Evolutionary conservation across 1,140 invertebrate genomes (phyloP).

Genomic region (Zaprionus inermis): DNA sequence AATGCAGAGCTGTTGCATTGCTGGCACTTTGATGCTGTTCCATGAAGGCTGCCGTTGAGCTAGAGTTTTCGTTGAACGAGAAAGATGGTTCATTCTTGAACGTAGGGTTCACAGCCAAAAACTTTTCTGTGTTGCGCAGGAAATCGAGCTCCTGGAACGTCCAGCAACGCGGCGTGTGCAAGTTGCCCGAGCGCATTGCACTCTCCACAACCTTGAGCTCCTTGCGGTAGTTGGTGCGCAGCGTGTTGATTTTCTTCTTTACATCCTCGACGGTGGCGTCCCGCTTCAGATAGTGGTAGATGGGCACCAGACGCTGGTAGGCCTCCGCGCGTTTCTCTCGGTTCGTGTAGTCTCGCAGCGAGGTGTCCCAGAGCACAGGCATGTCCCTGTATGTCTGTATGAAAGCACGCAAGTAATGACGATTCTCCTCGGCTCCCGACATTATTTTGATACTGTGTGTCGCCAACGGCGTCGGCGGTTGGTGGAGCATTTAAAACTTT

Average conservation of each 20-base stretch:
- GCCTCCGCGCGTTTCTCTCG: slow-evolving; percentile 78
- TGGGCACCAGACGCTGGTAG: slow-evolving; percentile 74
- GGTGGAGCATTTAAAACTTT: slow-evolving; percentile 56
- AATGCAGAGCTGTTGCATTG: slow-evolving; percentile 33
- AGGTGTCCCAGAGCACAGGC: slow-evolving; percentile 79
- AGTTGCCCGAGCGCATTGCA: slow-evolving; percentile 60
- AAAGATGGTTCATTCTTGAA: slow-evolving; percentile 69
- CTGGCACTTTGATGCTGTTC: slow-evolving; percentile 45
- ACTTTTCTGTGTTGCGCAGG: slow-evolving; percentile 76
- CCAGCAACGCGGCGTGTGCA: slow-evolving; percentile 78
- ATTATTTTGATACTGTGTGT: slow-evolving; percentile 64
- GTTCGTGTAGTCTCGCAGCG: slow-evolving; percentile 77
- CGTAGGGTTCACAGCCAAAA: slow-evolving; percentile 71
- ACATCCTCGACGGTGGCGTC: slow-evolving; percentile 80
- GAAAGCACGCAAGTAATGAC: slow-evolving; percentile 73
- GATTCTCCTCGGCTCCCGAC: slow-evolving; percentile 78
- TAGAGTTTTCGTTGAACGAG: slow-evolving; percentile 68
- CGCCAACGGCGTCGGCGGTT: slow-evolving; percentile 47
- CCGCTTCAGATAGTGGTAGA: slow-evolving; percentile 75
- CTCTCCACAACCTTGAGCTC: slow-evolving; percentile 77
- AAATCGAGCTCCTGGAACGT: slow-evolving; percentile 80
- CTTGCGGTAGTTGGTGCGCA: slow-evolving; percentile 79
- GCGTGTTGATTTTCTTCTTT: slow-evolving; percentile 80
- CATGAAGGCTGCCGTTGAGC: slow-evolving; percentile 59
- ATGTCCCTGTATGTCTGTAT: slow-evolving; percentile 78